Evolutionary conservation across 53 echinoderm and acorn worm species (phyloP).

Genomic region (Astropecten irregularis): DNA sequence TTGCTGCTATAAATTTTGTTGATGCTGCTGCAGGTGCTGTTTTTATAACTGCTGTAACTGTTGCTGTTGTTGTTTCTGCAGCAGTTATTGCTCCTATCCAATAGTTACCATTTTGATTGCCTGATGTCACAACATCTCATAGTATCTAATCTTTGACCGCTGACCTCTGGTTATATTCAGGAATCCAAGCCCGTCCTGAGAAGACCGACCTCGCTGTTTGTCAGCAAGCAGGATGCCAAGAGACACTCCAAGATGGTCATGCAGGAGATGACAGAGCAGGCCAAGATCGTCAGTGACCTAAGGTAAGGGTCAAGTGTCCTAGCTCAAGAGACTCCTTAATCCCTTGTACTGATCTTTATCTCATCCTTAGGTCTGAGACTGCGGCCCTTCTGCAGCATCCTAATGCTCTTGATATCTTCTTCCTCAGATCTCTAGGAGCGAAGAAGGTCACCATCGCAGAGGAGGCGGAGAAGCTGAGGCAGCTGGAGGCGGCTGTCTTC

Average conservation of each 20-base stretch:
- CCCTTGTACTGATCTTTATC: too few species aligned
- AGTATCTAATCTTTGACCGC: too few species aligned
- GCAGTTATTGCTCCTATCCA: too few species aligned
- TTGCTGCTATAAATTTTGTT: too few species aligned
- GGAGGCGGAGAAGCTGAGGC: constrained; percentile 76
- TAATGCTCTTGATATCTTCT: too few species aligned
- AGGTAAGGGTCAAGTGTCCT: constrained; percentile 37
- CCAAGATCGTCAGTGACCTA: constrained; percentile 93
- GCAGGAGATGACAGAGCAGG: constrained; percentile 95
- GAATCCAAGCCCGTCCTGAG: constrained; percentile 46
- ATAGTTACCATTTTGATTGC: too few species aligned
- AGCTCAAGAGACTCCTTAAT: background rate
- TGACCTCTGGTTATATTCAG: background rate
- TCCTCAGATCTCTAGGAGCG: constrained; percentile 85
- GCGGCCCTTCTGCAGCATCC: too few species aligned
- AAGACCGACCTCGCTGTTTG: constrained; percentile 74
- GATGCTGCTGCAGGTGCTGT: too few species aligned
- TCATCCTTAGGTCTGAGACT: too few species aligned
- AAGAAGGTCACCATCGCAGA: constrained; percentile 94
- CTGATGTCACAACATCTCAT: too few species aligned
- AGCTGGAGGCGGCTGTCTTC: constrained; percentile 80
- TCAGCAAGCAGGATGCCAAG: constrained; percentile 73
- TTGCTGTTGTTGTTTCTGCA: too few species aligned
- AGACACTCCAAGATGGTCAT: constrained; percentile 82
- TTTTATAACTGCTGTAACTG: too few species aligned